Conservation (phyloP, 2,797 vertebrate species). For the Ataeniobius toweri region DNA sequence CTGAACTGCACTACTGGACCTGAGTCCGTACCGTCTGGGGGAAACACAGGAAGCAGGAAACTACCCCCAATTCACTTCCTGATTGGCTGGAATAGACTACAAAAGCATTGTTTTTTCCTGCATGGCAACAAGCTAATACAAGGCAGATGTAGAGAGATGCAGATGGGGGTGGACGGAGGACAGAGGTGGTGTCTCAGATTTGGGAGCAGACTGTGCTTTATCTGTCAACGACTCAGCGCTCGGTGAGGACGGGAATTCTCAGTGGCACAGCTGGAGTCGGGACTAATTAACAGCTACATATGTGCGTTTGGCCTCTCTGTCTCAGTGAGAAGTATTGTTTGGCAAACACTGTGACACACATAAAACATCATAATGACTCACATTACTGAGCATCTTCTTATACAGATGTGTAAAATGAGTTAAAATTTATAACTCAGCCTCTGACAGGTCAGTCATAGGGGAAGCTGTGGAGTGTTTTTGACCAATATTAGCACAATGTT, state of each 20-base stretch:
- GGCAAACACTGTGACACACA: conserved; percentile 25
- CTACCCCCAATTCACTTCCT: conserved; percentile 80
- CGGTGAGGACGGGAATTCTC: conserved; percentile 44
- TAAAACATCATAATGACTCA: not conserved
- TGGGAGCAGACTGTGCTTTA: conserved; percentile 61
- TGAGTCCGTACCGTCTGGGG: conserved; percentile 66
- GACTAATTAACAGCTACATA: conserved; percentile 65
- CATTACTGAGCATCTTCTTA: not conserved
- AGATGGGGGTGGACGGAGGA: conserved; percentile 31
- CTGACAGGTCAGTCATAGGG: not conserved
- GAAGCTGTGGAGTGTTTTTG: not conserved
- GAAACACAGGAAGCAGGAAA: conserved; percentile 86
- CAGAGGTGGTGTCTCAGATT: conserved; percentile 60
- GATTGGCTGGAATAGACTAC: conserved; percentile 82
- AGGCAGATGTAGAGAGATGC: conserved; percentile 69
- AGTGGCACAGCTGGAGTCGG: conserved; percentile 63
- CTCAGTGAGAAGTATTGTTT: conserved; percentile 20
- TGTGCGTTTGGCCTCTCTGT: conserved; percentile 41
- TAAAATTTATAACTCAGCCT: not conserved
- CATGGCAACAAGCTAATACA: conserved; percentile 79
- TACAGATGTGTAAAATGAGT: conserved; percentile 3
- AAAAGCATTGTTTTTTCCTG: conserved; percentile 82
- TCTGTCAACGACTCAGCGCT: conserved; percentile 58
- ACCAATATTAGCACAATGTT: not conserved
- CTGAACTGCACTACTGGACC: conserved; percentile 73